Conservation (phyloP, 2,113 vertebrate species). For the Poecile atricapillus region DNA sequence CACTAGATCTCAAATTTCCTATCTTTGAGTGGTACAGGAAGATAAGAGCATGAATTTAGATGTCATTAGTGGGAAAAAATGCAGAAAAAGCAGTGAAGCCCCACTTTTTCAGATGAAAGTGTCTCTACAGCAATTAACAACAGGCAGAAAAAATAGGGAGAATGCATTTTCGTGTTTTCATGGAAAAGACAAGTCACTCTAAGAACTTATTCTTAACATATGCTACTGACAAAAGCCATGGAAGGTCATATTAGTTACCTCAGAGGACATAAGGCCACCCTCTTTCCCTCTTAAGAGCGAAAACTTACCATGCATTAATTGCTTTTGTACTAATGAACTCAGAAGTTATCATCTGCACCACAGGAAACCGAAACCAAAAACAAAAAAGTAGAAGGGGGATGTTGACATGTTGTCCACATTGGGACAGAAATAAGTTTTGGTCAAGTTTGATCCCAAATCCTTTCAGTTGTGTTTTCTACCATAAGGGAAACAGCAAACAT, state of each 20-base stretch:
- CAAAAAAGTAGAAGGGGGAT: accelerated
- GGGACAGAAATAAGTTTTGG: background rate
- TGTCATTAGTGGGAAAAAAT: background rate
- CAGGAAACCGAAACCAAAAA: background rate
- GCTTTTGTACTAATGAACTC: background rate
- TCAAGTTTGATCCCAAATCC: background rate
- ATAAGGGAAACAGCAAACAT: background rate
- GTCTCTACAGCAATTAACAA: background rate
- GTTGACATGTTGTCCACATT: background rate
- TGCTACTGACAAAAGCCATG: background rate
- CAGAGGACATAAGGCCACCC: background rate
- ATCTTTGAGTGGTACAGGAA: background rate
- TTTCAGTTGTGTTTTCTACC: background rate
- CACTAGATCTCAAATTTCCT: background rate
- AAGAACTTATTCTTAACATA: background rate
- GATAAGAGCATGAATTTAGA: background rate
- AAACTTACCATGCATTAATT: background rate
- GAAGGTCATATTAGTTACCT: background rate
- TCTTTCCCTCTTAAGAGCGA: background rate
- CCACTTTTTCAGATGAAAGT: background rate
- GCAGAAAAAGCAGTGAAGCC: accelerated
- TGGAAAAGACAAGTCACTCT: background rate
- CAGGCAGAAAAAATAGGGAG: background rate
- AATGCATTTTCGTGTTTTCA: background rate
- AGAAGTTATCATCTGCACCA: background rate